Base-by-base conservation (phyloP, 2,797 vertebrate genomes). In the Peromyscus aztecus region DNA sequence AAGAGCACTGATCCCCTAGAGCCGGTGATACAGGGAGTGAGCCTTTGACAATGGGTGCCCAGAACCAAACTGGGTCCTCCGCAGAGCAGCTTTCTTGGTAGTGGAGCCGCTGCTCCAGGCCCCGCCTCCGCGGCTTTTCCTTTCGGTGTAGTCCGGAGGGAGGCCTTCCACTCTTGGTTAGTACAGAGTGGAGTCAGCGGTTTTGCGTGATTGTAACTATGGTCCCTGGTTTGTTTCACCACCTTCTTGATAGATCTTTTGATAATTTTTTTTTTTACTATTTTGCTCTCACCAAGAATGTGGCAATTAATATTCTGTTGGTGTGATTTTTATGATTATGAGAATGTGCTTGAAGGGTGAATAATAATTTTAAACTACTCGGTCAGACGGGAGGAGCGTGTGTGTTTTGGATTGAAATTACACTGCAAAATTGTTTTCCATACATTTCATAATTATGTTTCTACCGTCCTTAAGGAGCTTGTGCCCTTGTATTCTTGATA, bases 301-400 rank as follows among this genome's bases (percentile, higher is more conserved):
- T 94, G 55, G 46, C 17, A 49, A 77, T 84, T 89, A 78, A 71
- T 85, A 93, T 77, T 91, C 49, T 93, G 46, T 67, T 2, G 90
- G 57, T 31, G 46, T 52, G 63, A n/a, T 17, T 86, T 67, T 86
- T 52, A 69, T 49, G 29, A 6, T 80, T n/a, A 24, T 49, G 57
- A 87, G 57, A 46, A 23, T 84, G 19, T 83, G 34, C 27, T 63
- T 71, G 76, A 76, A 85, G 46, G 46, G 24, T 43, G 40, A 95
- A 76, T 34, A 73, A 37, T 31, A 77, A 69, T 34, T 55, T 55
- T 55, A 40, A 83, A 43, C 80, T 85, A 29, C 34, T 78, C 11
- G 2, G 27, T 89, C 52, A 24, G 80, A 40, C 21, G 8, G 21
- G 37, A 40, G 21, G 52, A 59, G 31, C 49, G 2, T 43, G 55